Conservation (phyloP, 2,888 invertebrate species). For the Ennomos quercinarius region DNA sequence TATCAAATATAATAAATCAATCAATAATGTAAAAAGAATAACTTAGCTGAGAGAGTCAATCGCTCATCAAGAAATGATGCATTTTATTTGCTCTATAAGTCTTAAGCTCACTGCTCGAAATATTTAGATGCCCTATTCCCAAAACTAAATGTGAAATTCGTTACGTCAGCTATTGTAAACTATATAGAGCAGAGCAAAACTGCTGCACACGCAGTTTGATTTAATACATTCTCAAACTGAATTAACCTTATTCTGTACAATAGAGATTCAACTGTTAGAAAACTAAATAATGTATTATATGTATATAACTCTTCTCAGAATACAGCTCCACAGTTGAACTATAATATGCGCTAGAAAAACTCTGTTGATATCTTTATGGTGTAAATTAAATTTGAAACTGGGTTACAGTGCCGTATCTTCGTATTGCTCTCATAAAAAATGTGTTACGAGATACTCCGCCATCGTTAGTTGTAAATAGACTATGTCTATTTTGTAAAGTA, state of each 20-base stretch:
- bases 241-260: constrained; percentile 29
- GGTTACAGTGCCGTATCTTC: constrained; percentile 66
- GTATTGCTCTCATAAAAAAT: constrained; percentile 54
- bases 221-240: constrained; percentile 15
- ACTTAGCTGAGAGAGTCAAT: too few species aligned
- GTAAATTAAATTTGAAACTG: constrained; percentile 73
- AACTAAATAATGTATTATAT: constrained; percentile 37
- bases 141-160: constrained; percentile 12
- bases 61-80: too few species aligned
- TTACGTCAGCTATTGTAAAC: constrained; percentile 18
- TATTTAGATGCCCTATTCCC: constrained; percentile 19
- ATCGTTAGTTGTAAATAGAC: not conserved
- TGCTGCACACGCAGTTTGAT: constrained; percentile 13
- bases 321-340: not conserved
- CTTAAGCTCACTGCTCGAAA: not conserved
- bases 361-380: constrained; percentile 59
- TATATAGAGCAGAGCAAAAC: constrained; percentile 9
- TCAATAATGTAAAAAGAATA: too few species aligned
- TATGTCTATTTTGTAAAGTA: too few species aligned
- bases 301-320: not conserved
- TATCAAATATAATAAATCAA: too few species aligned
- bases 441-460: constrained; percentile 5
- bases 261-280: constrained; percentile 14
- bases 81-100: not conserved
- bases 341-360: constrained; percentile 48